Base-by-base conservation (phyloP, 1,140 invertebrate species). In the Lithobius niger region DNA sequence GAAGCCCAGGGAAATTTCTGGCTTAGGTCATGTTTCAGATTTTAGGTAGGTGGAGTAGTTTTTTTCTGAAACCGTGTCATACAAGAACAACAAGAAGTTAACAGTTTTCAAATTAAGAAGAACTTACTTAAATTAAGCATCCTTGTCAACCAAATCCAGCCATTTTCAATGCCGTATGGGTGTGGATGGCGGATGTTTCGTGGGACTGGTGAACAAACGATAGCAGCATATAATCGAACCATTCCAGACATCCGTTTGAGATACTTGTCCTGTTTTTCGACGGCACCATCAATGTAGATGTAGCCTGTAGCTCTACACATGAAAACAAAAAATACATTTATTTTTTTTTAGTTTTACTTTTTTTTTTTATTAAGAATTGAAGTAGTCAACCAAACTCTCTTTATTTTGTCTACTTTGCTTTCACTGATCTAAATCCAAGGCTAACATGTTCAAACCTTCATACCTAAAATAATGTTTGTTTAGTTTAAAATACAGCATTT, bases 251-350 rank as follows among this genome's bases (percentile, higher is more conserved):
- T 87, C 52, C 85, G 74, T 65, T 86, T 88, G 10, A 91, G 66
- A 69, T 83, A 92, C 62, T 84, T 82, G 50, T 88, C 83, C 60
- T 89, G 83, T 48, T 81, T 79, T 64, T 93, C 88, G 26, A 86
- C 71, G 55, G 73, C 76, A 16, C 80, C 83, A 55, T 82, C 77
- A 59, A 69, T 75, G 60, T 79, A 70, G 15, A 62, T 64, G 62
- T 80, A 81, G 1, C 79, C 79, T n/a, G 74, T 60, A 50, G 64
- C 63, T 55, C 72, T 76, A 65, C 66, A 62, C 62, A 52, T 53
- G 45, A 47, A 44, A 61, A 57, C 10, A 24, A 56, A 54, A 45
- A 47, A 47, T 15, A 47, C 10, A 15, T 36, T 36, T n/a, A n/a
- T 36, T 36, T 36, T 36, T 10, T 10, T 36, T 36, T 36, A 36